Conservation (phyloP, 2,113 vertebrate genomes). For the Onychostoma macrolepis region DNA sequence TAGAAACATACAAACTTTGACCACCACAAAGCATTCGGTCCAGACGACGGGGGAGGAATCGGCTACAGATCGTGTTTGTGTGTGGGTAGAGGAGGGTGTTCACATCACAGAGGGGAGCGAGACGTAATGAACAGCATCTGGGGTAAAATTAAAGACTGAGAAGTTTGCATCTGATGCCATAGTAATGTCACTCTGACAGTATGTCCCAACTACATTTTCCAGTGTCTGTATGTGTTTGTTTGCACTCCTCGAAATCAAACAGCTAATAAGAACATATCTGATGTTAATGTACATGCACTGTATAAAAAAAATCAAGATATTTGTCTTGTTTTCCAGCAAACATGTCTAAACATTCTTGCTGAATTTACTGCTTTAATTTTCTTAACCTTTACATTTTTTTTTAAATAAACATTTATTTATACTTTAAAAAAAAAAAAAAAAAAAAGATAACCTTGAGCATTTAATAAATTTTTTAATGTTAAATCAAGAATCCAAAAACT, state of each 20-base stretch:
- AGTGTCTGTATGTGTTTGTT: not conserved
- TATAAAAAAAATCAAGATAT: too few species aligned
- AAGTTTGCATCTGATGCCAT: not conserved
- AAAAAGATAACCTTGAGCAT: too few species aligned
- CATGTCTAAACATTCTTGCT: not conserved
- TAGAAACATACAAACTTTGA: slow-evolving; percentile 31
- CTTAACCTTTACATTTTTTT: not conserved
- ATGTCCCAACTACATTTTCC: not conserved
- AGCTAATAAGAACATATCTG: not conserved
- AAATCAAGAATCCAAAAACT: not conserved
- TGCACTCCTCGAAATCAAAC: not conserved
- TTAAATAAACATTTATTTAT: not conserved
- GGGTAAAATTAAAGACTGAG: not conserved
- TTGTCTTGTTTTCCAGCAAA: too few species aligned
- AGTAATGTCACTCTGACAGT: not conserved
- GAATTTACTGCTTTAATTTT: not conserved
- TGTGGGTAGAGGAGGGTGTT: not conserved
- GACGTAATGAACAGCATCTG: not conserved
- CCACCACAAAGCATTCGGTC: not conserved
- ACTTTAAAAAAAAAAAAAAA: not conserved
- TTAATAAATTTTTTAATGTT: not conserved
- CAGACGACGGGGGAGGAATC: not conserved
- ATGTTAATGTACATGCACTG: not conserved
- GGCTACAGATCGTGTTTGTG: not conserved
- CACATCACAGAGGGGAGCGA: not conserved